Evolutionary conservation across 2,888 invertebrate species (phyloP), one percentile per base, ranked within the genome.

Genomic region (Pegoplata infirma): DNA sequence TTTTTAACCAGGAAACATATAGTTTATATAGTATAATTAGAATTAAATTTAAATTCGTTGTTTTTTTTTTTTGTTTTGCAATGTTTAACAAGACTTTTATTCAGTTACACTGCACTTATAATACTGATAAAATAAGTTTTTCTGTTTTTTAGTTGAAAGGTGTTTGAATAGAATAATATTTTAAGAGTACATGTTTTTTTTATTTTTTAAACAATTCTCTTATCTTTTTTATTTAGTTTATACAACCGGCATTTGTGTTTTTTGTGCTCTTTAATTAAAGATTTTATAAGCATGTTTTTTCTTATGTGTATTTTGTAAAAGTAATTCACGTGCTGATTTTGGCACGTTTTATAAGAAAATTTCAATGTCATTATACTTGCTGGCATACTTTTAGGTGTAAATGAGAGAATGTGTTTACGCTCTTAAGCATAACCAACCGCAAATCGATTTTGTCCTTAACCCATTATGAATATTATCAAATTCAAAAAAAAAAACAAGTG

Each of bases 71-170:
- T 4, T n/a, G n/a, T n/a, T n/a, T n/a, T n/a, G n/a, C n/a, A n/a
- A n/a, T n/a, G n/a, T n/a, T 19, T 28, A 32, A 23, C 14, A 40
- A 59, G 10, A 47, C 59, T 36, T 66, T 23, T 40, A 28, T 46
- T 63, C 61, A 56, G 63, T 49, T 77, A 36, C 55, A 67, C 66
- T 55, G 66, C 59, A 61, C 61, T 66, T 56, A 36, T 32, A 16
- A 55, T 59, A 79, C 78, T 79, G 67, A 74, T 17, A 40, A 71
- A 61, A 66, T 61, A 14, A 17, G 12, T 63, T n/a, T 49, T 63
- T 66, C 23, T 36, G 44, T 36, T 59, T 47, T 69, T 71, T 58
- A 51, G 28, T 44, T 51, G 19, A 56, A 56, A 64, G 46, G 51
- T 49, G n/a, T 51, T 51, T 47, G 21, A n/a, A 40, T n/a, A n/a